A percentile compares a stretch with the other conserved stretches of the same genome.
Conservation (phyloP, 2,888 invertebrate genomes). For the Cephalotes varians region DNA sequence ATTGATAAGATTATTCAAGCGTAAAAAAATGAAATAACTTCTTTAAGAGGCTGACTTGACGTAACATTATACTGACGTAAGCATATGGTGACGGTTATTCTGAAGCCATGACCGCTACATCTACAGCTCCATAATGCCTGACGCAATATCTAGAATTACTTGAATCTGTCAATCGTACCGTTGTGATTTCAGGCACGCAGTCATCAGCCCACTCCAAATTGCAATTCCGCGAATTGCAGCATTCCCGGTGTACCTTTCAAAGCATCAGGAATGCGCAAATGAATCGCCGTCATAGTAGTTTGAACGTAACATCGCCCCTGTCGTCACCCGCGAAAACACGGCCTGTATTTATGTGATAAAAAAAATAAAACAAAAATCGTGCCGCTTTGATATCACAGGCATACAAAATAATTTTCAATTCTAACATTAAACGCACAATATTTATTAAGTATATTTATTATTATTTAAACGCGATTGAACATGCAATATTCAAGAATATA, state of each 20-base stretch:
- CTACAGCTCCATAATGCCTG: slow-evolving; percentile 48
- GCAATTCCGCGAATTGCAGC: slow-evolving; percentile 59
- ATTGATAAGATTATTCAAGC: not conserved
- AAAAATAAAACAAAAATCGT: slow-evolving; percentile 16
- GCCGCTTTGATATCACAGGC: slow-evolving; percentile 24
- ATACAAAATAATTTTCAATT: not conserved
- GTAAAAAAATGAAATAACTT: slow-evolving; percentile 6
- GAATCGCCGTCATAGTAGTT: slow-evolving; percentile 43
- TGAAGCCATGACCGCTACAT: not conserved
- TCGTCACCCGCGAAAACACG: slow-evolving; percentile 14
- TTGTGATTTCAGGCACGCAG: slow-evolving; percentile 53
- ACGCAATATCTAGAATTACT: slow-evolving; percentile 55
- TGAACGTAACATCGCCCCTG: slow-evolving; percentile 3
- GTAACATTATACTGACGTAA: slow-evolving; percentile 23
- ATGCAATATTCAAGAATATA: not conserved
- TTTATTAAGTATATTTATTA: not conserved
- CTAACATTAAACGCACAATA: not conserved
- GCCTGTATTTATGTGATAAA: not conserved
- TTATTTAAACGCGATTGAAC: not conserved
- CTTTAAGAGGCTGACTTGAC: not conserved
- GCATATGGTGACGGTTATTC: not conserved
- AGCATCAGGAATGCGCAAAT: slow-evolving; percentile 51
- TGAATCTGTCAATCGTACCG: slow-evolving; percentile 53
- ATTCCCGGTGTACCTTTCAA: slow-evolving; percentile 51
- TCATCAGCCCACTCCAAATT: slow-evolving; percentile 55